Percentiles rank a stretch among this genome's conserved stretches.
Evolutionary conservation across 2,888 invertebrate genomes (phyloP).

Genomic region (Lacanobia oleracea): DNA sequence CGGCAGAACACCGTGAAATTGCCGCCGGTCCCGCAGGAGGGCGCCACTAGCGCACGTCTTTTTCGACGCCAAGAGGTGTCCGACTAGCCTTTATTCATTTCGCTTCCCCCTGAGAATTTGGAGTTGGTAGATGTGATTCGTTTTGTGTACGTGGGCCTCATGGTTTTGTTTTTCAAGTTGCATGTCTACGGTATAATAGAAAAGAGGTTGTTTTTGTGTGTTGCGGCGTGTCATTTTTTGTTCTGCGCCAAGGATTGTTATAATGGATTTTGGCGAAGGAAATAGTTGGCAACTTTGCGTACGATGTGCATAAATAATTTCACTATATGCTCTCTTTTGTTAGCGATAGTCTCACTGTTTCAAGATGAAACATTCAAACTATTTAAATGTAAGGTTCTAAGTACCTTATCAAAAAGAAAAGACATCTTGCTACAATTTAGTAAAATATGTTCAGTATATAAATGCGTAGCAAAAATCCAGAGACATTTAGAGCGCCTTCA

Average conservation of each 20-base stretch:
- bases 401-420: not conserved
- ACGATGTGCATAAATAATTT: not conserved
- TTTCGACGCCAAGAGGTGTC: slow-evolving; percentile 66
- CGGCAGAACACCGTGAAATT: slow-evolving; percentile 73
- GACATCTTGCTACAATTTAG: not conserved
- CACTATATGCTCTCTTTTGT: not conserved
- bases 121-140: slow-evolving; percentile 63
- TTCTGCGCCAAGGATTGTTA: slow-evolving; percentile 17
- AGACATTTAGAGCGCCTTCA: not conserved
- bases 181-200: slow-evolving; percentile 25
- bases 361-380: not conserved
- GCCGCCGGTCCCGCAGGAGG: slow-evolving; percentile 63
- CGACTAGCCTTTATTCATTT: slow-evolving; percentile 71
- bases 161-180: slow-evolving; percentile 44
- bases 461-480: not conserved
- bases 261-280: slow-evolving; percentile 49
- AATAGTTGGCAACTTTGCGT: slow-evolving; percentile 5
- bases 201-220: slow-evolving; percentile 13
- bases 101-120: slow-evolving; percentile 57
- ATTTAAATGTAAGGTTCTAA: not conserved
- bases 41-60: slow-evolving; percentile 63
- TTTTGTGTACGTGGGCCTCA: slow-evolving; percentile 52
- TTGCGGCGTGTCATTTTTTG: slow-evolving; percentile 7
- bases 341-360: not conserved
- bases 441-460: not conserved